Conservation (phyloP, 2,888 invertebrate genomes). For the Megamerina dolium region DNA sequence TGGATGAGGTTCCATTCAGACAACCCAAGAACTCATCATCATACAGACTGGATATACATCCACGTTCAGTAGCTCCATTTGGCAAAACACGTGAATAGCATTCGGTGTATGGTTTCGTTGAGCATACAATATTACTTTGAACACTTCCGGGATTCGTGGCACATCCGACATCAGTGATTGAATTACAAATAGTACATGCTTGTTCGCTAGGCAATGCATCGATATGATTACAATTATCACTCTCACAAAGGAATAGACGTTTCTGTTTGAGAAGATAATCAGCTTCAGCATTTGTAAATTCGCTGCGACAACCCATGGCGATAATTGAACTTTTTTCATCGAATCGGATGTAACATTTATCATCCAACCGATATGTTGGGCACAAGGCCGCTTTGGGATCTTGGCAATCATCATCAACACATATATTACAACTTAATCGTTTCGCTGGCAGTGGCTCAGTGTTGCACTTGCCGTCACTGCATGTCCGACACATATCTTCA, state of each 20-base stretch:
- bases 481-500: slow-evolving; percentile 28
- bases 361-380: slow-evolving; percentile 30
- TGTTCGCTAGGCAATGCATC: slow-evolving; percentile 25
- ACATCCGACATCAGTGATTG: slow-evolving; percentile 35
- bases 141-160: slow-evolving; percentile 27
- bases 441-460: slow-evolving; percentile 23
- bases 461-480: slow-evolving; percentile 32
- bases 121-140: slow-evolving; percentile 24
- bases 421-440: slow-evolving; percentile 31
- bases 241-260: slow-evolving; percentile 30
- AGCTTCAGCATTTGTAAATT: slow-evolving; percentile 30
- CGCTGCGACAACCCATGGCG: slow-evolving; percentile 35
- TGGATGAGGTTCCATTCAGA: slow-evolving; percentile 30
- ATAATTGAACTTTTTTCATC: slow-evolving; percentile 29
- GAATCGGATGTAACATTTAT: slow-evolving; percentile 36
- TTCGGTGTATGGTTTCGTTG: slow-evolving; percentile 26
- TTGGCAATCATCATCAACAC: slow-evolving; percentile 32
- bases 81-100: slow-evolving; percentile 36
- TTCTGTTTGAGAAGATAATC: slow-evolving; percentile 29
- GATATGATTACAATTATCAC: slow-evolving; percentile 32
- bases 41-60: slow-evolving; percentile 36
- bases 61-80: slow-evolving; percentile 42
- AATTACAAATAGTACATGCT: slow-evolving; percentile 35
- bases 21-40: slow-evolving; percentile 37
- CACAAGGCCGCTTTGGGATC: slow-evolving; percentile 24